A percentile compares a stretch with the other conserved stretches of the same genome.
These are phyloP conservation scores for Adrianichthys oophorus DNA, from an alignment of 2,797 vertebrate species.

Conservation along the genomic window DNA sequence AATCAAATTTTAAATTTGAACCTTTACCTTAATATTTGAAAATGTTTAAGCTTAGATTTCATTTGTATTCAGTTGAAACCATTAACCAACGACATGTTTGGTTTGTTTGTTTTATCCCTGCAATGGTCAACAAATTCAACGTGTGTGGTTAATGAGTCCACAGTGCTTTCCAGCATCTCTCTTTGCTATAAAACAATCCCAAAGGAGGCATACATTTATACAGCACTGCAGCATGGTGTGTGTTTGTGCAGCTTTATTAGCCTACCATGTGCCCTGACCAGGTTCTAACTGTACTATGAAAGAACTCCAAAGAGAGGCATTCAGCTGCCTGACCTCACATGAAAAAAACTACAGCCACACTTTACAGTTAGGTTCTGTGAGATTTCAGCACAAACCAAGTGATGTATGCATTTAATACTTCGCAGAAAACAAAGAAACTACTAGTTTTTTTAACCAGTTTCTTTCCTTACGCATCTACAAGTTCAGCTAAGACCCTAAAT, in stretches of 20 bases:
- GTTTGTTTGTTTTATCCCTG: neutral
- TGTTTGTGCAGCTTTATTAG: conserved; percentile 59
- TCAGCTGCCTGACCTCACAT: conserved; percentile 18
- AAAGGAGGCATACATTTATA: conserved; percentile 52
- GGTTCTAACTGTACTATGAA: conserved; percentile 51
- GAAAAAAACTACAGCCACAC: conserved; percentile 14
- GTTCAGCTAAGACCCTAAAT: too few species aligned
- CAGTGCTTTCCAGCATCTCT: conserved; percentile 40
- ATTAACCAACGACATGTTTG: conserved; percentile 20
- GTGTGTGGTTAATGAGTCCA: conserved; percentile 51
- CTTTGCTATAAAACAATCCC: conserved; percentile 54
- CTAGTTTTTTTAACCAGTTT: too few species aligned
- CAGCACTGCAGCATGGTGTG: conserved; percentile 34
- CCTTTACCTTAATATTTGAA: conserved; percentile 16
- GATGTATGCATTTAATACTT: too few species aligned
- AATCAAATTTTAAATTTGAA: conserved; percentile 25
- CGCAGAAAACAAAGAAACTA: too few species aligned
- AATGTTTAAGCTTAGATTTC: conserved; percentile 21
- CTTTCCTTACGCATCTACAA: too few species aligned
- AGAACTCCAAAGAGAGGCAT: conserved; percentile 61
- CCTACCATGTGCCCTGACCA: conserved; percentile 45
- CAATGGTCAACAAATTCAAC: conserved; percentile 31
- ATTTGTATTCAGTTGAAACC: conserved; percentile 31
- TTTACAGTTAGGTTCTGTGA: conserved; percentile 20
- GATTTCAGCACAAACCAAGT: neutral